phyloP scores from a whole-genome alignment of 2,113 vertebrate genomes.

The Asarcornis scutulata region DNA sequence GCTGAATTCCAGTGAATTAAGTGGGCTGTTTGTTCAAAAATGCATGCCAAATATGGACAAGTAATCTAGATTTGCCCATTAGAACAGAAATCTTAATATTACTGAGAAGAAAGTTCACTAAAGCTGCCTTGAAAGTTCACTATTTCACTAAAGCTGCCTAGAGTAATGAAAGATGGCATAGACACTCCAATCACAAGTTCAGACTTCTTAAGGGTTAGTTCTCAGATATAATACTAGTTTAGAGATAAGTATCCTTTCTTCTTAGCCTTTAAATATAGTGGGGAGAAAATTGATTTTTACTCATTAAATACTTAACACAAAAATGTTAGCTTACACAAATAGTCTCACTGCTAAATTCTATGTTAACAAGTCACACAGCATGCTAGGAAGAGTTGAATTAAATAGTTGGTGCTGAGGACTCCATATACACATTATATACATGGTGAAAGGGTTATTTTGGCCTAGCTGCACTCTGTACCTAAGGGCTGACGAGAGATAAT shows the following conservation, averaged over 20 bases:
- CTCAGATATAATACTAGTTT: neutral
- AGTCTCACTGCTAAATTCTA: neutral
- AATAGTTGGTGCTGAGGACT: neutral
- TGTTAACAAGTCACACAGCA: neutral
- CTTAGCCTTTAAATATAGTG: neutral
- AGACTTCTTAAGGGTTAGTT: neutral
- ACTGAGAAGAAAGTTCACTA: neutral
- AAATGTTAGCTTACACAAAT: neutral
- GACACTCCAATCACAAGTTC: neutral
- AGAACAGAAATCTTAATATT: neutral
- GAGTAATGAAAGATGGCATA: neutral
- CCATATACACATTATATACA: neutral
- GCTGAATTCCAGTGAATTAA: neutral
- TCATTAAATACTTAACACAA: neutral
- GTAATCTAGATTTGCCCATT: neutral
- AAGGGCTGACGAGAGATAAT: neutral
- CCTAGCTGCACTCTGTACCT: neutral
- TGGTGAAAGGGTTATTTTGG: neutral
- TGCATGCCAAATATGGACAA: fast-evolving
- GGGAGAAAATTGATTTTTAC: neutral
- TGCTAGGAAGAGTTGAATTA: neutral
- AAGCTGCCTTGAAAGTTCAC: neutral
- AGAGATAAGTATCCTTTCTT: neutral
- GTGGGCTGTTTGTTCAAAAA: neutral
- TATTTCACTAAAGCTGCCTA: neutral